These are phyloP conservation scores for Biston stratarius DNA, from an alignment of 2,888 invertebrate genomes.

Conservation along the genomic window DNA sequence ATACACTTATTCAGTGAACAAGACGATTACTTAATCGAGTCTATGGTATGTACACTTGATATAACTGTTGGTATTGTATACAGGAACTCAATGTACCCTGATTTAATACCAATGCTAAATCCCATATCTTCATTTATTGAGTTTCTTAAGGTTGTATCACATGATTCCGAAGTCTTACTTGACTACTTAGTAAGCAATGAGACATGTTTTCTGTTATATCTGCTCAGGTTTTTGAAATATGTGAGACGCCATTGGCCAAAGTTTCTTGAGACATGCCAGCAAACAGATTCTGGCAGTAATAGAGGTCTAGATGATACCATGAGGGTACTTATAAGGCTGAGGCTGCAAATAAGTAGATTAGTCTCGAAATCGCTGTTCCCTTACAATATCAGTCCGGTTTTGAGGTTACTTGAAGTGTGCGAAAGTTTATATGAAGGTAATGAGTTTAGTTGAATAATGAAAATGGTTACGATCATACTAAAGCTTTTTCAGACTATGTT, in stretches of 20 bases:
- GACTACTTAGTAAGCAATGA: constrained; percentile 96
- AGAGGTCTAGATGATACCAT: constrained; percentile 92
- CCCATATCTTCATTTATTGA: constrained; percentile 95
- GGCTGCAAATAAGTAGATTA: constrained; percentile 92
- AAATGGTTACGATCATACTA: no score
- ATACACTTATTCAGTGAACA: constrained; percentile 96
- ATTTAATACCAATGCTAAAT: constrained; percentile 93
- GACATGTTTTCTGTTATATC: constrained; percentile 94
- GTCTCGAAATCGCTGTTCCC: constrained; percentile 94
- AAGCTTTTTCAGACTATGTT: no score
- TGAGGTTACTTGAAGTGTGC: constrained; percentile 93
- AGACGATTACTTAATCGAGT: constrained; percentile 96
- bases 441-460: constrained; percentile 89
- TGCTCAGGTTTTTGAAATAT: constrained; percentile 94
- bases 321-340: constrained; percentile 92
- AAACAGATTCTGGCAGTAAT: constrained; percentile 83
- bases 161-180: constrained; percentile 92
- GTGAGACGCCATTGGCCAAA: constrained; percentile 93
- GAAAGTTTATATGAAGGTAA: constrained; percentile 95
- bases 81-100: constrained; percentile 92
- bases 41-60: constrained; percentile 96
- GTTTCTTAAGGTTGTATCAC: constrained; percentile 93
- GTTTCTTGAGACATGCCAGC: constrained; percentile 92
- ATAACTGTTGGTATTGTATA: constrained; percentile 95
- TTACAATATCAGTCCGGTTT: constrained; percentile 95